Percentiles rank a stretch among this genome's conserved stretches.
Evolutionary conservation across 1,140 invertebrate species (phyloP).

Genomic region (Lutraria rhynchaena): DNA sequence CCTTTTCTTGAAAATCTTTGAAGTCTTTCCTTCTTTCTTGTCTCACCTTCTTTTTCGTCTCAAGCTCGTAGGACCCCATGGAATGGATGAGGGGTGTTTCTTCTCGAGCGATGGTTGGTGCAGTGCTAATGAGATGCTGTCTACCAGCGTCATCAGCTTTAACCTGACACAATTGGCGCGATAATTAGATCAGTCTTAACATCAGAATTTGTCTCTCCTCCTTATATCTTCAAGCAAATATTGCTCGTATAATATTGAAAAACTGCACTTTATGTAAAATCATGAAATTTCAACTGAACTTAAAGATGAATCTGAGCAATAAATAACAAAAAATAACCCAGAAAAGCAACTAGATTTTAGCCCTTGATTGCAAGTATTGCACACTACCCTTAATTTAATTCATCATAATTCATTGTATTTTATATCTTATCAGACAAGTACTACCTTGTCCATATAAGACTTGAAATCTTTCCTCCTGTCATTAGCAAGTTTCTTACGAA

Average conservation of each 20-base stretch:
- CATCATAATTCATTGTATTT: no score
- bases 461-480: slow-evolving; percentile 35
- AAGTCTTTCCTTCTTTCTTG: slow-evolving; percentile 43
- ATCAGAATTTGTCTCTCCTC: no score
- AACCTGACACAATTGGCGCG: slow-evolving; percentile 2
- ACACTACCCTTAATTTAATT: no score
- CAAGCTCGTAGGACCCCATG: slow-evolving; percentile 39
- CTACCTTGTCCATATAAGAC: slow-evolving; percentile 40
- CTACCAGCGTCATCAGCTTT: slow-evolving; percentile 6
- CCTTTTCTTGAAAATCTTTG: slow-evolving; percentile 51
- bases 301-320: no score
- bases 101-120: slow-evolving; percentile 26
- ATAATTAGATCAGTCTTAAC: no score
- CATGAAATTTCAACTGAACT: no score
- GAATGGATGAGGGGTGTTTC: slow-evolving; percentile 45
- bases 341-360: no score
- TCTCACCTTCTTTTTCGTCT: slow-evolving; percentile 29
- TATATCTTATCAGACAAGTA: neutral
- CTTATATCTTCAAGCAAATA: no score
- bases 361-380: no score
- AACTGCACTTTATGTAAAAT: no score
- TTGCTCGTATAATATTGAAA: no score
- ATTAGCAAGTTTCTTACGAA: slow-evolving; percentile 27
- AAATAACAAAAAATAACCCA: no score
- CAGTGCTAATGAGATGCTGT: neutral